Base-by-base conservation (phyloP, 2,797 vertebrate species). In the Urocyon cinereoargenteus region DNA sequence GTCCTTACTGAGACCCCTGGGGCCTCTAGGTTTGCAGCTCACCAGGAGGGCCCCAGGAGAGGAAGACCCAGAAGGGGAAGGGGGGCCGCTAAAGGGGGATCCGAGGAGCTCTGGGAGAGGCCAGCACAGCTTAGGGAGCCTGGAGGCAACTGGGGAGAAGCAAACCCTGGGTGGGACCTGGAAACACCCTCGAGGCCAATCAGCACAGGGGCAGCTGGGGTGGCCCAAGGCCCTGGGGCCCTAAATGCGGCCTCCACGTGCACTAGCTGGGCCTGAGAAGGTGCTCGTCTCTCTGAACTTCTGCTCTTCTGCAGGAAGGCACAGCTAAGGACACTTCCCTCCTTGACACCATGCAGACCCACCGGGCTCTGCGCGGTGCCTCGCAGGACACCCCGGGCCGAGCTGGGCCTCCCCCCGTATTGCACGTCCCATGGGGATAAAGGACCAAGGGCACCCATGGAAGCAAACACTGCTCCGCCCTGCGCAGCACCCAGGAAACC, bases 271-370 rank as follows among this genome's bases (percentile, higher is more conserved):
- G 51, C 94, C 81, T 70, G 34, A 89, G n/a, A 31, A 73, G n/a
- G 51, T 51, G 31, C n/a, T 22, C 61, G 16, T 1, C 10, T 87
- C 87, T 88, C 59, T 55, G 49, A 77, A 78, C 6, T 3, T 93
- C 40, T 61, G 14, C 5, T 7, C 53, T 86, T 78, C 51, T 66
- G 24, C 51, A 92, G 18, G 31, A 62, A 88, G 72, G 70, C 2
- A 26, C 40, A 85, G 22, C 36, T 26, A 59, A n/a, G 34, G 45
- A 72, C 19, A 57, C 49, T 34, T 59, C 24, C 12, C 11, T 55
- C 28, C 0, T 24, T 8, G 11, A 62, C 19, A 28, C 1, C 6
- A 19, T 21, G 45, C 61, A 77, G n/a, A 31, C 1, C 1, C 21
- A 62, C 34, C 10, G 14, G 51, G 28, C 57, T 68, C 19, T 1